phyloP scores from a whole-genome alignment of 2,113 vertebrate species.

The Entomyzon cyanotis region DNA sequence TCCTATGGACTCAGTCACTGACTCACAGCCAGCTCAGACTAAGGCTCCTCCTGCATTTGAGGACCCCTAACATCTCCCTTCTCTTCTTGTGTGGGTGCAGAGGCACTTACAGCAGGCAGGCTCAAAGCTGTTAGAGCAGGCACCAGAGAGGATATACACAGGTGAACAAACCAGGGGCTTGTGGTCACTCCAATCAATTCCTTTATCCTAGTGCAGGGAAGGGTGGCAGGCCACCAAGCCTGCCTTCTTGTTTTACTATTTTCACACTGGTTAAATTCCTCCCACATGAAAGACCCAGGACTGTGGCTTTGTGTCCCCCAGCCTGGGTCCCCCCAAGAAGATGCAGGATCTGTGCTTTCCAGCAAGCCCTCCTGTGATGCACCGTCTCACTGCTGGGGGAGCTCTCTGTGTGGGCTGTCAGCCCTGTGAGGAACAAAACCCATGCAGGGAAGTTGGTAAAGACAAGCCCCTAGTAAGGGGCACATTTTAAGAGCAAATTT shows the following conservation, averaged over 20 bases:
- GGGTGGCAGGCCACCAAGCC: not conserved
- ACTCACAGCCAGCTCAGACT: not conserved
- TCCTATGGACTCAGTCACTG: not conserved
- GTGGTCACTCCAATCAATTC: not conserved
- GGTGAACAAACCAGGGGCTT: not conserved
- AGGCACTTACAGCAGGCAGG: not conserved
- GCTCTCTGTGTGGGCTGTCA: not conserved
- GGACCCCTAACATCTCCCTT: not conserved
- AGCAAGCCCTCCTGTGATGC: not conserved
- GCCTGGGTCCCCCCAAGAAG: not conserved
- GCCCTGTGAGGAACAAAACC: not conserved
- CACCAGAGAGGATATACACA: not conserved
- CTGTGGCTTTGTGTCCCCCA: not conserved
- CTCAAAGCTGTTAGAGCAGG: not conserved
- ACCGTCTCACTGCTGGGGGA: not conserved
- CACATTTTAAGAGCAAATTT: not conserved
- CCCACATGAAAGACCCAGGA: no score
- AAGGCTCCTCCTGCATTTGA: not conserved
- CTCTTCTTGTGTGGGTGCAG: not conserved
- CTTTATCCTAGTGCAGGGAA: not conserved
- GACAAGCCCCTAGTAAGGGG: not conserved
- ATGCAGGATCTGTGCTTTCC: not conserved
- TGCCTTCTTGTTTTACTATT: not conserved
- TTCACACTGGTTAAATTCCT: not conserved
- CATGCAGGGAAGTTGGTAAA: not conserved